These are phyloP conservation scores for Crenichthys baileyi DNA, from an alignment of 2,797 vertebrate species.

Conservation along the genomic window DNA sequence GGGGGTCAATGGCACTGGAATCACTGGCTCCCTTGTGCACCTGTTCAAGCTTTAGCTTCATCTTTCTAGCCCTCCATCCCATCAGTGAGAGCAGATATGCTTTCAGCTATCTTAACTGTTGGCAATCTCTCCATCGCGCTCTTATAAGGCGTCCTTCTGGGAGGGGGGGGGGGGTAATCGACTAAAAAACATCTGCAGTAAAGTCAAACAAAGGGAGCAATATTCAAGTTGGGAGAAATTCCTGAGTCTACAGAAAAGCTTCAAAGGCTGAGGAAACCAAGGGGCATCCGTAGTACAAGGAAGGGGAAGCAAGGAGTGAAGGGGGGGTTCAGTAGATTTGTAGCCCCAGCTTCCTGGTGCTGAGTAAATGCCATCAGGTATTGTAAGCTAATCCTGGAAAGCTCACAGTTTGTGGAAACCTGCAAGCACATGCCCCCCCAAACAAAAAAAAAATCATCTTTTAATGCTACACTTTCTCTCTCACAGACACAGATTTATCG, in stretches of 20 bases:
- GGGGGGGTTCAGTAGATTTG: conserved; percentile 45
- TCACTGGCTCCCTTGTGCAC: conserved; percentile 6
- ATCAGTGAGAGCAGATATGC: conserved; percentile 64
- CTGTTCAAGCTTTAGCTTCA: conserved; percentile 40
- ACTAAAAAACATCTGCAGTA: conserved; percentile 34
- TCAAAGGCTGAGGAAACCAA: conserved; percentile 20
- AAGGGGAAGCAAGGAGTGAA: conserved; percentile 10
- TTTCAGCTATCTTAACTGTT: conserved; percentile 52
- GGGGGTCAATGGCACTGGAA: conserved; percentile 5
- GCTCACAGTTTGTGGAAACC: conserved; percentile 23
- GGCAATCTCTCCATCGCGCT: conserved; percentile 66
- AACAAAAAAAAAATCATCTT: conserved; percentile 4
- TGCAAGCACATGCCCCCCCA: conserved; percentile 9
- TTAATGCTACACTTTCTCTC: background rate
- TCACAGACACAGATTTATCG: conserved; percentile 45
- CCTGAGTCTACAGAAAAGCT: conserved; percentile 34
- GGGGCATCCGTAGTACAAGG: background rate
- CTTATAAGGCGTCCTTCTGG: conserved; percentile 52
- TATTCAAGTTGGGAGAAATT: conserved; percentile 16
- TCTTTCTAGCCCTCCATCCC: conserved; percentile 45
- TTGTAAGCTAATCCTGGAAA: conserved; percentile 57
- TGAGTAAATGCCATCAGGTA: conserved; percentile 59
- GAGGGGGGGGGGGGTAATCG: conserved; percentile 24
- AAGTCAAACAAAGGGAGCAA: conserved; percentile 57
- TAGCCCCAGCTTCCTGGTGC: conserved; percentile 39